Conservation (phyloP, 1,140 invertebrate genomes). For the Dolichoris vasculosae region DNA sequence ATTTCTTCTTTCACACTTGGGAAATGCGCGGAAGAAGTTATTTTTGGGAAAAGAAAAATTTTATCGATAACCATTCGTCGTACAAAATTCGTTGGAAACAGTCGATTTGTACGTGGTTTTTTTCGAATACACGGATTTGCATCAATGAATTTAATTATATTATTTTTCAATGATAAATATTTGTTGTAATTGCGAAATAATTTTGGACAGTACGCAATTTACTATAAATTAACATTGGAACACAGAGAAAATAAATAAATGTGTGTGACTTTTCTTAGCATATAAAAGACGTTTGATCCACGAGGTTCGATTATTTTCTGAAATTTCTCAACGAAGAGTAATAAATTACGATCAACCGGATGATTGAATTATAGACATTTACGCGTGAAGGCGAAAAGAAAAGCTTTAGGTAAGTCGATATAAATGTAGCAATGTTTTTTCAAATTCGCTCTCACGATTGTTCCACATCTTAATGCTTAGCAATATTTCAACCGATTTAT, state of each 20-base stretch:
- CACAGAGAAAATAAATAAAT: background rate
- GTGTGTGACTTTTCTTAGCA: conserved; percentile 26
- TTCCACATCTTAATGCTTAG: no score
- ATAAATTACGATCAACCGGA: conserved; percentile 54
- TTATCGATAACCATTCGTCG: background rate
- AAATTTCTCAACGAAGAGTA: conserved; percentile 50
- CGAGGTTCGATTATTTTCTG: conserved; percentile 51
- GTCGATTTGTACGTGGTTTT: no score
- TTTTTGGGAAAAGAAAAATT: background rate
- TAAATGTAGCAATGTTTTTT: no score
- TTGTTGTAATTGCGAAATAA: background rate
- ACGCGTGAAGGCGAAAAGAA: background rate
- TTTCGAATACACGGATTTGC: no score
- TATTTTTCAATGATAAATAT: no score
- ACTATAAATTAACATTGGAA: no score
- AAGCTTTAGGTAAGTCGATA: background rate
- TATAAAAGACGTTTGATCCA: conserved; percentile 49
- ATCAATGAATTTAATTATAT: no score
- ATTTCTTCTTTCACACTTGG: background rate
- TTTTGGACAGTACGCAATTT: no score
- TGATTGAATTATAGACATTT: conserved; percentile 56
- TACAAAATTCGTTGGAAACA: no score
- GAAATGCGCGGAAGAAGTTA: background rate
- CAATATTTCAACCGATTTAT: no score
- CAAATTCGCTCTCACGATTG: no score